Conservation (phyloP, 2,113 vertebrate genomes). For the Neogobius melanostomus region DNA sequence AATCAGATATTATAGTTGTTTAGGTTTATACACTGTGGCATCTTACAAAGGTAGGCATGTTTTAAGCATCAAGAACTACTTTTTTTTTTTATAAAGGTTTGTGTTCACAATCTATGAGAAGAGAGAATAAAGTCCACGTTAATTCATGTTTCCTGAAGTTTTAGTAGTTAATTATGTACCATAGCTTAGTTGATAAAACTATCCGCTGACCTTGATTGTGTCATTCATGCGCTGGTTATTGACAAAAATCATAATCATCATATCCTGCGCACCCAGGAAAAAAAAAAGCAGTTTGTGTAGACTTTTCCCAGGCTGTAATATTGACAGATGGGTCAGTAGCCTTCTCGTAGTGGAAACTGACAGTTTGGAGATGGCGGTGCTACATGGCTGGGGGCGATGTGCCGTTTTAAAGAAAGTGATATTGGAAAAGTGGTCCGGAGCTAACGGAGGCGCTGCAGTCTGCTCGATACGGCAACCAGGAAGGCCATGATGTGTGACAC, state of each 20-base stretch:
- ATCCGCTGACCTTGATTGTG: slow-evolving; percentile 4
- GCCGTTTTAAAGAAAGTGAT: slow-evolving; percentile 20
- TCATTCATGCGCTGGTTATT: slow-evolving; percentile 19
- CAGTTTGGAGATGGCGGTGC: slow-evolving; percentile 14
- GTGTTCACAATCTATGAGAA: too few species aligned
- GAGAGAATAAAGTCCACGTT: too few species aligned
- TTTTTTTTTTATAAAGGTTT: too few species aligned
- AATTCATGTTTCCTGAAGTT: too few species aligned
- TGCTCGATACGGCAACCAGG: background rate
- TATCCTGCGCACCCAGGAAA: background rate
- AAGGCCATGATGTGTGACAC: slow-evolving; percentile 5
- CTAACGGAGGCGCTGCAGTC: background rate
- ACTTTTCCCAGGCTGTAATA: slow-evolving; percentile 18
- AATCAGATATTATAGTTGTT: too few species aligned
- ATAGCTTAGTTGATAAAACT: background rate
- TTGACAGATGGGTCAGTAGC: slow-evolving; percentile 41
- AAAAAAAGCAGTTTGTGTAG: slow-evolving; percentile 1
- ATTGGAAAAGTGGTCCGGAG: slow-evolving; percentile 3
- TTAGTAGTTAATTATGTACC: too few species aligned
- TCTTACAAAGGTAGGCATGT: too few species aligned
- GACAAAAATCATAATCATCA: slow-evolving; percentile 1
- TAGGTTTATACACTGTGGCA: too few species aligned
- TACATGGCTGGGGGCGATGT: slow-evolving; percentile 22
- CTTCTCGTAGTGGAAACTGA: slow-evolving; percentile 26
- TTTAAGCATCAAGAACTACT: too few species aligned